Conservation (phyloP, 2,888 invertebrate species). For the Pyrgus malvae region DNA sequence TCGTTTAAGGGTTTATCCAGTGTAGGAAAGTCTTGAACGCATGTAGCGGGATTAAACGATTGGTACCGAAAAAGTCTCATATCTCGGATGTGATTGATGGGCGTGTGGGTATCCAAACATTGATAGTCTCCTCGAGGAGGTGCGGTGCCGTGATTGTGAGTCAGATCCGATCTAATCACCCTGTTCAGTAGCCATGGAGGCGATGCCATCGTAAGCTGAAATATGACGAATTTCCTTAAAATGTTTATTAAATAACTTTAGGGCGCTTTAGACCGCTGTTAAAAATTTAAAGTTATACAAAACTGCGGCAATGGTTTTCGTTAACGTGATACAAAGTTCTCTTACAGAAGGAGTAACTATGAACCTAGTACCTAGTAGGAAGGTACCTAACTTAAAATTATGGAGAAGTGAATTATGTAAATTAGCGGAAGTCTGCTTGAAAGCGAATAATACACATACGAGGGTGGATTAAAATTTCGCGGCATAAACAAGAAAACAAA, state of each 20-base stretch:
- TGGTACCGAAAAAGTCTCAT: slow-evolving; percentile 62
- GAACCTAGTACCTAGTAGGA: too few species aligned
- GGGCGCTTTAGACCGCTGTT: too few species aligned
- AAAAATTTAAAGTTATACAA: too few species aligned
- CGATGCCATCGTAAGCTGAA: slow-evolving; percentile 63
- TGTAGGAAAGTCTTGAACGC: slow-evolving; percentile 59
- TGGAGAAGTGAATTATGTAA: too few species aligned
- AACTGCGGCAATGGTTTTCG: too few species aligned
- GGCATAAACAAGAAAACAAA: too few species aligned
- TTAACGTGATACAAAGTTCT: too few species aligned
- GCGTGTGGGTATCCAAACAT: slow-evolving; percentile 71
- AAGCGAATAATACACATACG: too few species aligned
- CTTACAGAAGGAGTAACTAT: too few species aligned
- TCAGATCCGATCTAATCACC: slow-evolving; percentile 69
- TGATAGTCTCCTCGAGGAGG: slow-evolving; percentile 71
- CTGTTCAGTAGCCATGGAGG: slow-evolving; percentile 67
- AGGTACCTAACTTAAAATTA: too few species aligned
- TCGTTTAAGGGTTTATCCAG: slow-evolving; percentile 41
- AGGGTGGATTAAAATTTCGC: too few species aligned
- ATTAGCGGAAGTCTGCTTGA: too few species aligned
- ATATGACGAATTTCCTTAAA: slow-evolving; percentile 6
- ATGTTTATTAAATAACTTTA: neutral
- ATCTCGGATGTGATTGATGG: slow-evolving; percentile 67
- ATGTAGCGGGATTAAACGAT: slow-evolving; percentile 67
- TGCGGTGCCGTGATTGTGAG: slow-evolving; percentile 70